Percentiles rank a stretch among this genome's conserved stretches.
phyloP scores from a whole-genome alignment of 2,888 invertebrate genomes.

The Melanophora roralis region DNA sequence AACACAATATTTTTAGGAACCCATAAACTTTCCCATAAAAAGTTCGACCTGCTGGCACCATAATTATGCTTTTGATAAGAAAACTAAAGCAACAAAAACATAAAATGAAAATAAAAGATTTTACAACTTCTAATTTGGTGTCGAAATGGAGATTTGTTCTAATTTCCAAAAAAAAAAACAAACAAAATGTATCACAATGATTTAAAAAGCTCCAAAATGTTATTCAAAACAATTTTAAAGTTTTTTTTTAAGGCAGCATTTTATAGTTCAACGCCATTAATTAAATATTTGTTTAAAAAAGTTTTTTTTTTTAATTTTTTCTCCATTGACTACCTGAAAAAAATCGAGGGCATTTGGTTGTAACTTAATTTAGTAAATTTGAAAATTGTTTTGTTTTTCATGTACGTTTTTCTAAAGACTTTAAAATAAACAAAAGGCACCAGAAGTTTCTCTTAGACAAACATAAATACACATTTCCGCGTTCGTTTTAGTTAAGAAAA shows the following conservation, averaged over 20 bases:
- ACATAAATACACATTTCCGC: neutral
- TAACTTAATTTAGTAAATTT: no score
- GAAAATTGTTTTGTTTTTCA: neutral
- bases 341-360: neutral
- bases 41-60: neutral
- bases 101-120: neutral
- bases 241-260: neutral
- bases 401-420: neutral
- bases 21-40: constrained; percentile 43
- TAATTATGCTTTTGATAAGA: constrained; percentile 1
- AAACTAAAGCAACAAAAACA: neutral
- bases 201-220: no score
- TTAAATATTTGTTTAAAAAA: neutral
- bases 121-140: neutral
- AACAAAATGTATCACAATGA: no score
- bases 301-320: neutral
- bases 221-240: neutral
- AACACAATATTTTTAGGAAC: neutral
- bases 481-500: neutral
- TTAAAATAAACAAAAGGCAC: neutral
- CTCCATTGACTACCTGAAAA: neutral
- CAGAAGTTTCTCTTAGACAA: neutral
- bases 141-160: neutral
- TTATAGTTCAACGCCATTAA: neutral
- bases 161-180: neutral